These are phyloP conservation scores for Eristalinus aeneus DNA, from an alignment of 2,888 invertebrate species.

Conservation along the genomic window DNA sequence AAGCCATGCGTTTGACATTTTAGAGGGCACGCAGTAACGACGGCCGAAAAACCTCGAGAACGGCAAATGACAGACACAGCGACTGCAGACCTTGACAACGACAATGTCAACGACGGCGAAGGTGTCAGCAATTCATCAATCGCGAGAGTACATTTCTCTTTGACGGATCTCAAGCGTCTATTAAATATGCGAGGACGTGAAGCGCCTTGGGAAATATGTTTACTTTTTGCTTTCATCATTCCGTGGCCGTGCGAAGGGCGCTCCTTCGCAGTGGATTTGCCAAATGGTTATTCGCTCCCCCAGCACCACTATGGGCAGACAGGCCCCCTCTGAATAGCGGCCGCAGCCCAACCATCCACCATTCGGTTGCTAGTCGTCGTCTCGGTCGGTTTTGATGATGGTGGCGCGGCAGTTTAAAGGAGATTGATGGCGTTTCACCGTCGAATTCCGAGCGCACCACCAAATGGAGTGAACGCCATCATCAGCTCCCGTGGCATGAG, in stretches of 20 bases:
- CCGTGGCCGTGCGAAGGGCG: background rate
- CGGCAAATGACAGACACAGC: background rate
- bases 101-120: conserved; percentile 10
- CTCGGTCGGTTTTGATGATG: conserved; percentile 2
- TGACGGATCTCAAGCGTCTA: conserved; percentile 39
- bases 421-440: conserved; percentile 55
- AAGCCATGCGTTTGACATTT: background rate
- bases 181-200: conserved; percentile 46
- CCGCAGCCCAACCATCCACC: background rate
- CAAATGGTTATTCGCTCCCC: conserved; percentile 35
- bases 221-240: conserved; percentile 15
- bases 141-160: conserved; percentile 47
- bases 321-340: background rate
- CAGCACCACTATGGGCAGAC: too few relatives aligned
- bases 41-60: background rate
- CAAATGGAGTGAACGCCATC: background rate
- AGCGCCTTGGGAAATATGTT: conserved; percentile 37
- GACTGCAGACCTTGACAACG: background rate
- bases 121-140: conserved; percentile 60
- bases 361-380: background rate
- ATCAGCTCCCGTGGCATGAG: background rate
- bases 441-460: background rate
- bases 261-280: conserved; percentile 32
- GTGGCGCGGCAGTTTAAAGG: conserved; percentile 46
- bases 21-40: background rate